Evolutionary conservation across 2,888 invertebrate species (phyloP).

Genomic region (Agrotis ipsilon): DNA sequence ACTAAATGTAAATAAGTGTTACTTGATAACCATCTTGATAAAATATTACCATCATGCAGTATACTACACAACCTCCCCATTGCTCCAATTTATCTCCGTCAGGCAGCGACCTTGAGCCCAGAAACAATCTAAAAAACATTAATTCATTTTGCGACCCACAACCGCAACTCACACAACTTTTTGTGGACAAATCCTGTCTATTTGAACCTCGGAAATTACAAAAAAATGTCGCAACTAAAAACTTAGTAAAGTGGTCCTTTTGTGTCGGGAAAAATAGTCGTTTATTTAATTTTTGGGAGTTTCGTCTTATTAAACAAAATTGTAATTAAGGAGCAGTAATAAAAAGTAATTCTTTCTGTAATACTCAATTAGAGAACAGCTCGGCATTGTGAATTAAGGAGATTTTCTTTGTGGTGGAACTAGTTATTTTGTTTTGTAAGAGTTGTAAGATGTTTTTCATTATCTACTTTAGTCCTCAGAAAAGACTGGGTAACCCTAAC

Average conservation of each 20-base stretch:
- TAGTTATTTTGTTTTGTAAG: neutral
- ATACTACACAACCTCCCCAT: neutral
- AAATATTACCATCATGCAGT: neutral
- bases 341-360: slow-evolving; percentile 50
- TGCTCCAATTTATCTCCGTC: slow-evolving; percentile 38
- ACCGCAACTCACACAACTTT: slow-evolving; percentile 25
- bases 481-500: too few species aligned
- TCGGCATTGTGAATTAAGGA: slow-evolving; percentile 28
- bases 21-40: neutral
- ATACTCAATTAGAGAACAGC: slow-evolving; percentile 44
- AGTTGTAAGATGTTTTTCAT: neutral
- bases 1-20: neutral
- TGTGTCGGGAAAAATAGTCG: slow-evolving; percentile 11
- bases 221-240: slow-evolving; percentile 14
- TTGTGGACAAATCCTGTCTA: slow-evolving; percentile 26
- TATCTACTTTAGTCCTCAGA: neutral
- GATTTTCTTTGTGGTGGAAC: slow-evolving; percentile 7
- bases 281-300: slow-evolving; percentile 37
- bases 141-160: slow-evolving; percentile 40
- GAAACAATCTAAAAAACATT: slow-evolving; percentile 49
- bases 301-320: slow-evolving; percentile 10
- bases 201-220: slow-evolving; percentile 7
- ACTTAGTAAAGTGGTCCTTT: slow-evolving; percentile 16
- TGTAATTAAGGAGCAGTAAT: slow-evolving; percentile 50
- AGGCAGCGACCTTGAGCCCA: slow-evolving; percentile 13